phyloP scores from a whole-genome alignment of 2,888 invertebrate species.

The Plutella xylostella region DNA sequence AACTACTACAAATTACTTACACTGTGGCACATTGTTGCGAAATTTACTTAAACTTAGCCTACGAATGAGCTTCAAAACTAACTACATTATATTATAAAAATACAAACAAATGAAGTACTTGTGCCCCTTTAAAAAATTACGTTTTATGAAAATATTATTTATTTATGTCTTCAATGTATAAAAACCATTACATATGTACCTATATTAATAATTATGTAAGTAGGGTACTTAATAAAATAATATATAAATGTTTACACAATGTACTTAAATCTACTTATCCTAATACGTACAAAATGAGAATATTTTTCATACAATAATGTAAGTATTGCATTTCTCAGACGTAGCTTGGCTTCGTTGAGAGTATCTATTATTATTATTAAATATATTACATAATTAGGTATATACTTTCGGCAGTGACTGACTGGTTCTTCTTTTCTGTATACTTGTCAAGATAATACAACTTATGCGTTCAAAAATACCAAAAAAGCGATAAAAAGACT shows the following conservation, averaged over 20 bases:
- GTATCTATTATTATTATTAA: too few species aligned
- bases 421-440: constrained; percentile 43
- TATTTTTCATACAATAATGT: constrained; percentile 31
- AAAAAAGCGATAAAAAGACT: too few species aligned
- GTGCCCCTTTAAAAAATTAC: constrained; percentile 40
- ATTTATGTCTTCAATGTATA: too few species aligned
- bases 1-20: not conserved
- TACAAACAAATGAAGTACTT: constrained; percentile 47
- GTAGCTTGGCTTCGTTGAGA: constrained; percentile 46
- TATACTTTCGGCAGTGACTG: constrained; percentile 50
- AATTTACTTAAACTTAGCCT: constrained; percentile 13
- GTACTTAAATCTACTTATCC: too few species aligned
- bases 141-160: too few species aligned
- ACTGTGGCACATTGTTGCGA: constrained; percentile 26
- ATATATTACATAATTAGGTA: too few species aligned
- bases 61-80: constrained; percentile 22
- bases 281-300: constrained; percentile 32
- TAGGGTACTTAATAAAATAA: too few species aligned
- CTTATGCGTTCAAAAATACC: too few species aligned
- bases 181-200: too few species aligned
- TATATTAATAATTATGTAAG: too few species aligned
- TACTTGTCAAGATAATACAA: constrained; percentile 23
- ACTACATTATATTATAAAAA: constrained; percentile 10
- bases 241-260: too few species aligned
- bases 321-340: constrained; percentile 39